Base-by-base conservation (phyloP, 2,113 vertebrate genomes). In the Salvator merianae region DNA sequence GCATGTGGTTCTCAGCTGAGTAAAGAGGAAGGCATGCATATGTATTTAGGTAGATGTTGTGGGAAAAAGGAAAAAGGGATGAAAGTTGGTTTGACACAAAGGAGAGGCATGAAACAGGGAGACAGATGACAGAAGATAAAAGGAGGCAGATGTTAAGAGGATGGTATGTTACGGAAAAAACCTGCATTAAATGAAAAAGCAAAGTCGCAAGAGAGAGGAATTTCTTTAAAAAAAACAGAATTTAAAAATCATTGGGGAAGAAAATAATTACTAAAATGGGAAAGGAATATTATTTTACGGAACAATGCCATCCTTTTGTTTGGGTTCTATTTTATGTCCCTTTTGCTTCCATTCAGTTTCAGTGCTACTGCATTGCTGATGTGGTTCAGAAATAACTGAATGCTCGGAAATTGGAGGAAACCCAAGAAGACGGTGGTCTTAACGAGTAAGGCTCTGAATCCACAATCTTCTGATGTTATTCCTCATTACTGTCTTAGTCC, bases 51-150 rank as follows among this genome's bases (percentile, higher is more conserved):
- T 70, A 65, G 84, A 80, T 70, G 71, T 0, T 78, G 50, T 78
- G 63, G 40, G 34, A n/a, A 86, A 75, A 87, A 90, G 84, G 43
- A 13, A 88, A 88, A 91, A 83, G 40, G 84, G 79, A 89, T 92
- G 79, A 81, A 91, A 91, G 85, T 65, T 88, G 84, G 63, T 79
- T 40, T 85, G 68, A 77, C 83, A 82, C 43, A 89, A 86, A 85
- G 82, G 50, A 72, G 30, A 90, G 79, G 18, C 32, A 85, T 59
- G 69, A 90, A 91, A 91, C 63, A 63, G 86, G 88, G 91, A 84
- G 77, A 81, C 82, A 76, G 75, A 66, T 3, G 88, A 85, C 59
- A 70, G 59, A 83, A 5, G 65, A 80, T 88, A 87, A 88, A 79
- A 47, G 47, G 32, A 59, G 78, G 59, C 53, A 81, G 77, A 87